Evolutionary conservation across 2,797 vertebrate genomes (phyloP).

Genomic region (Nasua narica): DNA sequence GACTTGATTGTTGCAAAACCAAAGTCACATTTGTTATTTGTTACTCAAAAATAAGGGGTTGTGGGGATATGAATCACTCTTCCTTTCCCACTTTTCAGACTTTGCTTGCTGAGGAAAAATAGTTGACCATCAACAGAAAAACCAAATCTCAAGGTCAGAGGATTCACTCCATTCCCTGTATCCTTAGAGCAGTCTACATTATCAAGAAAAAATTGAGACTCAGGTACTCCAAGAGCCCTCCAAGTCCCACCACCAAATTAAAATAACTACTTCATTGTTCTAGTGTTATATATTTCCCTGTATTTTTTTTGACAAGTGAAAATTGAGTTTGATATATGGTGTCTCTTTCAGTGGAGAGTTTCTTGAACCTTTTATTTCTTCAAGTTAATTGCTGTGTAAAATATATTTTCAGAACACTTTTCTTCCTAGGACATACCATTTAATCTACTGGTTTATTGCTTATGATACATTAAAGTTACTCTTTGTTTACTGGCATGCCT

Average conservation of each 20-base stretch:
- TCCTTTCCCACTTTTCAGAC: background rate
- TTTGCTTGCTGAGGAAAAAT: background rate
- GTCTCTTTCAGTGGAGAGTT: background rate
- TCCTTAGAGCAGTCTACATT: background rate
- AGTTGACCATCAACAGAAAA: background rate
- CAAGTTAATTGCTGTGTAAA: background rate
- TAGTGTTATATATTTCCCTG: background rate
- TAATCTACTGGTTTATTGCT: background rate
- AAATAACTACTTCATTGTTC: background rate
- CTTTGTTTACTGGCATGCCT: background rate
- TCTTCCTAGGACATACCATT: background rate
- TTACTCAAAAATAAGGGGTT: background rate
- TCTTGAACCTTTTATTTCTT: conserved; percentile 7
- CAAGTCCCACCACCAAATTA: background rate
- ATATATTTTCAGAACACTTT: background rate
- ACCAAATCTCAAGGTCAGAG: background rate
- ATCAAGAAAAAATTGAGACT: background rate
- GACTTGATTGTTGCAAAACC: background rate
- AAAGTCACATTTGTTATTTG: background rate
- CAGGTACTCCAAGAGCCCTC: background rate
- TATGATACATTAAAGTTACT: background rate
- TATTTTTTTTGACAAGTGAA: background rate
- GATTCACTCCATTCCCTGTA: background rate
- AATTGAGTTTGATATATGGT: background rate
- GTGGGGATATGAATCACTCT: background rate